Percentiles rank a stretch among this genome's conserved stretches.
phyloP scores from a whole-genome alignment of 2,797 vertebrate genomes.

The Poecilia picta region DNA sequence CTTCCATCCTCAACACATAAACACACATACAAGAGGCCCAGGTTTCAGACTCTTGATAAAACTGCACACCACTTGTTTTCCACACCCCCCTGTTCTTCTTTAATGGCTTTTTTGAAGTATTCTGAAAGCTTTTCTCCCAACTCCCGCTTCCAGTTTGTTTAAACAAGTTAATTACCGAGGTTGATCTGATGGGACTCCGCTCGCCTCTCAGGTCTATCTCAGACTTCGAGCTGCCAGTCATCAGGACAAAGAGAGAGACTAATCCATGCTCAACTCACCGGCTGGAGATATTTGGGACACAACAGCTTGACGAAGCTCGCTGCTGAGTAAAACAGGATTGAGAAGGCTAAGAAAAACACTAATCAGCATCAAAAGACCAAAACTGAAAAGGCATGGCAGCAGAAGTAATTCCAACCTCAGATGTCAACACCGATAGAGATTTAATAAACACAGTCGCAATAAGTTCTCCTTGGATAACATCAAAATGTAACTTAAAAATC shows the following conservation, averaged over 20 bases:
- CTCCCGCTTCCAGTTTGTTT: constrained; percentile 79
- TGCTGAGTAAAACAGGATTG: constrained; percentile 4
- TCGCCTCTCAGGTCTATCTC: constrained; percentile 68
- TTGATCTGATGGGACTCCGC: constrained; percentile 72
- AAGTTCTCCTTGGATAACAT: not conserved
- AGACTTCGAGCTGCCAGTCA: constrained; percentile 58
- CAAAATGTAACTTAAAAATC: constrained; percentile 30
- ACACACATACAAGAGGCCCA: constrained; percentile 64
- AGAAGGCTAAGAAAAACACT: constrained; percentile 1
- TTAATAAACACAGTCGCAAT: constrained; percentile 10
- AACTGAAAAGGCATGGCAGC: not conserved
- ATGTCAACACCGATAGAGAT: constrained; percentile 15
- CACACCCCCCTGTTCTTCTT: constrained; percentile 57
- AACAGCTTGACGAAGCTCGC: constrained; percentile 32
- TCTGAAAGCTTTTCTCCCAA: constrained; percentile 80
- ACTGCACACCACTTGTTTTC: constrained; percentile 34
- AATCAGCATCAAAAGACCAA: constrained; percentile 12
- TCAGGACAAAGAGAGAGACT: constrained; percentile 64
- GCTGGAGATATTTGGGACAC: constrained; percentile 33
- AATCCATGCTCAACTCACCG: constrained; percentile 54
- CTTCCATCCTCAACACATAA: constrained; percentile 48
- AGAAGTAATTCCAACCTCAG: not conserved
- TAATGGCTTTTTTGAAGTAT: constrained; percentile 81
- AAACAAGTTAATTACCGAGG: constrained; percentile 80
- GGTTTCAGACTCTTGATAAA: constrained; percentile 75